Conservation (phyloP, 1,140 invertebrate genomes). For the Drosophila neocordata region DNA sequence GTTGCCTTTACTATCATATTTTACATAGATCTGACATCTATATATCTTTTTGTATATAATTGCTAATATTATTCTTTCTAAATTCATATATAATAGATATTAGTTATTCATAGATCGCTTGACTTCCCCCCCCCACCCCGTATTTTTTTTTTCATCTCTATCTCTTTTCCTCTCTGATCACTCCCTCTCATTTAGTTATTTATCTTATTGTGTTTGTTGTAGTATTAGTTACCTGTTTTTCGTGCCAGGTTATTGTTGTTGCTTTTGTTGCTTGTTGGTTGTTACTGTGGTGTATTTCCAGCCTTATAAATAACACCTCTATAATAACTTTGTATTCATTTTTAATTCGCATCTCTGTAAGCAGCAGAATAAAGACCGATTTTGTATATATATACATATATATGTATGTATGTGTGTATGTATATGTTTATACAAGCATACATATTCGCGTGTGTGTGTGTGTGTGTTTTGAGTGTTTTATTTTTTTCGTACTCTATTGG, state of each 20-base stretch:
- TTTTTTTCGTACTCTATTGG: constrained; percentile 14
- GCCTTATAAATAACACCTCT: constrained; percentile 74
- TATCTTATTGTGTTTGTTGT: constrained; percentile 57
- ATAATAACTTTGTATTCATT: constrained; percentile 78
- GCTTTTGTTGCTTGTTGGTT: not conserved
- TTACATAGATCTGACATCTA: constrained; percentile 4
- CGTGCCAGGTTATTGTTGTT: constrained; percentile 23
- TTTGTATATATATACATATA: not conserved
- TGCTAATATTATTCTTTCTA: constrained; percentile 63
- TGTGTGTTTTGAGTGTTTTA: constrained; percentile 8
- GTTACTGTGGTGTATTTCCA: constrained; percentile 21
- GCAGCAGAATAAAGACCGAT: constrained; percentile 62
- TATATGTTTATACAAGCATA: constrained; percentile 5
- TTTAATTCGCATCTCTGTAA: constrained; percentile 67
- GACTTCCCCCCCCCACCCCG: constrained; percentile 2
- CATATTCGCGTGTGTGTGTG: constrained; percentile 11
- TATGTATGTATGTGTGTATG: constrained; percentile 5
- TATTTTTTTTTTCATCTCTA: not conserved
- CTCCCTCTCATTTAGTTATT: constrained; percentile 29
- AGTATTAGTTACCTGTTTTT: constrained; percentile 20
- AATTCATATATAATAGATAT: constrained; percentile 11
- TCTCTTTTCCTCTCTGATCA: constrained; percentile 8
- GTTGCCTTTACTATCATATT: not conserved
- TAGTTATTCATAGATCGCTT: constrained; percentile 13
- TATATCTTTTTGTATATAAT: constrained; percentile 45